Evolutionary conservation across 1,140 invertebrate species (phyloP).

Genomic region (Ridgeia piscesae): DNA sequence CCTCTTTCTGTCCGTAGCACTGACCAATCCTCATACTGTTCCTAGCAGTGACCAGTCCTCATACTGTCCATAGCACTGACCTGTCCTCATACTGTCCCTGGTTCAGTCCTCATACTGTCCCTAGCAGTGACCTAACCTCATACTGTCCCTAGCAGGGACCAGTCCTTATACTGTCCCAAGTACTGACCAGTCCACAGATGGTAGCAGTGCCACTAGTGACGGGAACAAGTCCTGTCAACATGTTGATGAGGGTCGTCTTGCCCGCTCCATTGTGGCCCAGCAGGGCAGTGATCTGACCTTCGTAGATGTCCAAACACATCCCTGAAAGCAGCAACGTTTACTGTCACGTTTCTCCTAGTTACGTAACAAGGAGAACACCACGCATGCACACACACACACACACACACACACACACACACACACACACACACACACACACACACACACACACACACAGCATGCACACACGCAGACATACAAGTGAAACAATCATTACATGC

Average conservation of each 20-base stretch:
- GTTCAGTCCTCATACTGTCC: no score
- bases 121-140: not conserved
- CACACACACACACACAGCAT: no score
- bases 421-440: no score
- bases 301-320: constrained; percentile 33
- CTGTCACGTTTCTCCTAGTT: not conserved
- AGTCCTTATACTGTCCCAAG: not conserved
- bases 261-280: constrained; percentile 67
- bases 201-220: constrained; percentile 53
- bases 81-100: not conserved
- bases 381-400: no score
- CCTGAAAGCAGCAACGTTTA: constrained; percentile 5
- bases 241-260: constrained; percentile 65
- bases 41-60: not conserved
- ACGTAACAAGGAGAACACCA: not conserved
- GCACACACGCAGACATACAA: no score
- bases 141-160: not conserved
- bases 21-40: constrained; percentile 32
- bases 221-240: constrained; percentile 36
- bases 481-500: no score
- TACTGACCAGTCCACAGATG: constrained; percentile 50
- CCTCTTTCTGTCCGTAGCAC: constrained; percentile 53
- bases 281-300: constrained; percentile 64
- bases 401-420: no score
- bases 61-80: constrained; percentile 1